These are phyloP conservation scores for Chymomyza costata DNA, from an alignment of 1,140 invertebrate species.

Conservation along the genomic window DNA sequence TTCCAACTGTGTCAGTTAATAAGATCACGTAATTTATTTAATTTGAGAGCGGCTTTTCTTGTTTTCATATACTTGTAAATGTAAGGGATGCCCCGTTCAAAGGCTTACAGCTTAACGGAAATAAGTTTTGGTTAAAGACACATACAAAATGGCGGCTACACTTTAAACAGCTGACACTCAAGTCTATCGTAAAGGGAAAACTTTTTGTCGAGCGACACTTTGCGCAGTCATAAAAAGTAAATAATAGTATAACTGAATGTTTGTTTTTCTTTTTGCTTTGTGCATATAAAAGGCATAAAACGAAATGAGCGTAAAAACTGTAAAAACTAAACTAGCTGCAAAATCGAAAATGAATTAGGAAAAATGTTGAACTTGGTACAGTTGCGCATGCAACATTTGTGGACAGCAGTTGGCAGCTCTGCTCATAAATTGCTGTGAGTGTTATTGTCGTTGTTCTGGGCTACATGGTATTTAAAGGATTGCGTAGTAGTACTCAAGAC, in stretches of 20 bases:
- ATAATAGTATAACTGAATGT: conserved; percentile 48
- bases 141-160: conserved; percentile 18
- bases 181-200: conserved; percentile 32
- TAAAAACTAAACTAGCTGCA: conserved; percentile 64
- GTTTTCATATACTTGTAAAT: neutral
- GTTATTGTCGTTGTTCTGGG: too few relatives aligned
- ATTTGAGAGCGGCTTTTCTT: conserved; percentile 32
- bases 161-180: conserved; percentile 24
- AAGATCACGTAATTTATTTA: conserved; percentile 72
- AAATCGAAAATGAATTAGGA: conserved; percentile 50
- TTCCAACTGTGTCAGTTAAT: conserved; percentile 38
- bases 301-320: conserved; percentile 55
- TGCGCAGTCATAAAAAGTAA: conserved; percentile 65
- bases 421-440: too few relatives aligned
- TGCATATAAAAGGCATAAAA: too few relatives aligned
- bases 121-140: neutral
- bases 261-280: too few relatives aligned
- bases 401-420: too few relatives aligned
- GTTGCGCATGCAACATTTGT: conserved; percentile 50
- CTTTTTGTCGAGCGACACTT: conserved; percentile 63
- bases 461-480: too few relatives aligned
- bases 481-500: too few relatives aligned
- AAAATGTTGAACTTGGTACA: too few relatives aligned
- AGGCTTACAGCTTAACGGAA: conserved; percentile 18
- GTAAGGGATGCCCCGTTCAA: too few relatives aligned